These are phyloP conservation scores for Glyptemys insculpta DNA, from an alignment of 2,797 vertebrate species.

Conservation along the genomic window DNA sequence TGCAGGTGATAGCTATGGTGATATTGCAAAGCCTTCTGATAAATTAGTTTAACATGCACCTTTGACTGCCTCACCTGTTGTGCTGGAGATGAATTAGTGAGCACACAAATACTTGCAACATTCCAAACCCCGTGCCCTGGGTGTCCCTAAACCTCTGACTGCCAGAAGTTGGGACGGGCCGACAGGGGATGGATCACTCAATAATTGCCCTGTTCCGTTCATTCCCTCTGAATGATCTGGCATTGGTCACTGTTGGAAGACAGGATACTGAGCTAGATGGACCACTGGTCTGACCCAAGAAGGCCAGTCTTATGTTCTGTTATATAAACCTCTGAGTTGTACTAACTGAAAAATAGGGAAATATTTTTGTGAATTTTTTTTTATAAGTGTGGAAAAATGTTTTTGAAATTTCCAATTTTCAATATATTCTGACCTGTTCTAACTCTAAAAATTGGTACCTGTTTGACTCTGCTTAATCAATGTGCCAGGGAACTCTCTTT, in stretches of 20 bases:
- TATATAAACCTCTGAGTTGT: background rate
- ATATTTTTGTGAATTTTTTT: background rate
- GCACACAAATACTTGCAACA: background rate
- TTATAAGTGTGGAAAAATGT: background rate
- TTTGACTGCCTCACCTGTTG: background rate
- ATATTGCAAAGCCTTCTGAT: background rate
- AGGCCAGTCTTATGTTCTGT: background rate
- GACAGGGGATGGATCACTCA: background rate
- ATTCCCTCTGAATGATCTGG: background rate
- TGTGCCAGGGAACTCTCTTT: background rate
- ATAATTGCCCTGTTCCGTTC: background rate
- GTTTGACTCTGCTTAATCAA: background rate
- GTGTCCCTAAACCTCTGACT: background rate
- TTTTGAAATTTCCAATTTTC: background rate
- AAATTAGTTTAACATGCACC: background rate
- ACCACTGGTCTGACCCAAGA: background rate
- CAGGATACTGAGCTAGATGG: background rate
- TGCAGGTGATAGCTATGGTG: background rate
- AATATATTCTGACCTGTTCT: background rate
- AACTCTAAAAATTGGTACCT: background rate
- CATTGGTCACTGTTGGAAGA: background rate
- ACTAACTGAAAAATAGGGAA: background rate
- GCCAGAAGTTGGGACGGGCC: background rate
- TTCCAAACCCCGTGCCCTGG: background rate
- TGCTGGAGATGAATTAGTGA: too few species aligned